Evolutionary conservation across 2,888 invertebrate genomes (phyloP), one percentile per base, ranked within the genome.

Genomic region (Pammene fasciana): DNA sequence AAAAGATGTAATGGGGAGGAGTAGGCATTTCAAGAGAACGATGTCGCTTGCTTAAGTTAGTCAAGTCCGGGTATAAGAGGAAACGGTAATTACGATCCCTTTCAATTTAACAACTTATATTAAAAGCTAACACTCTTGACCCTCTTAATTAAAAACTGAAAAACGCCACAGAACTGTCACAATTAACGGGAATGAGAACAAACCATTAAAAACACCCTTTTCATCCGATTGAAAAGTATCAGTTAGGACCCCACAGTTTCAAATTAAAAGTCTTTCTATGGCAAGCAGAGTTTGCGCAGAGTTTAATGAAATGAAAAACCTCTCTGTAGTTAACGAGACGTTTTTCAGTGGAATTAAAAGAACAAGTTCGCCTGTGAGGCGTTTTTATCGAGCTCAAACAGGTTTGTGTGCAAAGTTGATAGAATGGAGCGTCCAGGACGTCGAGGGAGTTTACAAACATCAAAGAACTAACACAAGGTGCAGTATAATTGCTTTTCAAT

Each of bases 251-350:
- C 61, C 43, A 34, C 65, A 34, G 45, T 67, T 52, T 67, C 52
- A 67, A 67, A 45, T 67, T 60, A 60, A 67, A 67, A 60, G 59
- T 60, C 45, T 67, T 45, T 59, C 55, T 65, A 64, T 65, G 14
- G 54, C 43, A 38, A 56, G 64, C 43, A 41, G 50, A 66, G 57
- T 66, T 66, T 66, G 56, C 50, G 36, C 36, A n/a, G 65, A 56
- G 57, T 66, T 66, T 66, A 66, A 66, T 66, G 65, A 66, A 66
- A 48, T 66, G 65, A 57, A 57, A 55, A 48, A 55, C 54, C 36
- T 13, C 54, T 54, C 36, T 55, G 45, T 65, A 65, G 65, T 65
- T 65, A 65, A 65, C 65, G 65, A 65, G 65, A 52, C 62, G 62
- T 65, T 65, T 55, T 65, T 56, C 34, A 54, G 14, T 55, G 18